Conservation (phyloP, 2,888 invertebrate genomes). For the Stenodera caucasica region DNA sequence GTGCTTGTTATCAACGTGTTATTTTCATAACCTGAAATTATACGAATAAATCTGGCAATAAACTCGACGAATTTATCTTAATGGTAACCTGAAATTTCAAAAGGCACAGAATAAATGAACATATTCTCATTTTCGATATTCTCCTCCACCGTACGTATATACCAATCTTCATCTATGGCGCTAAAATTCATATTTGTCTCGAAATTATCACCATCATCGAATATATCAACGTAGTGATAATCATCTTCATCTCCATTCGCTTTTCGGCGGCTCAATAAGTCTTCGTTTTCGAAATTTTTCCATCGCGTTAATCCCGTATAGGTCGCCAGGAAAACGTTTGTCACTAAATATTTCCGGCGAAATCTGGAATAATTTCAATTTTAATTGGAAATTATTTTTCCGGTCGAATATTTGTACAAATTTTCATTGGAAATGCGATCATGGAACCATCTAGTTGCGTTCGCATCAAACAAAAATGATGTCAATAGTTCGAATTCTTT, state of each 20-base stretch:
- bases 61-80: too few species aligned
- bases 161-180: constrained; percentile 87
- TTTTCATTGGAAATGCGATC: constrained; percentile 33
- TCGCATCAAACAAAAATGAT: constrained; percentile 46
- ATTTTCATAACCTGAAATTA: constrained; percentile 47
- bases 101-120: constrained; percentile 79
- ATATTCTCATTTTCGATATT: constrained; percentile 74
- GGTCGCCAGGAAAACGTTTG: constrained; percentile 78
- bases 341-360: constrained; percentile 36
- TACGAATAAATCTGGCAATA: too few species aligned
- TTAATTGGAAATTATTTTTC: not conserved
- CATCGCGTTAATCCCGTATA: constrained; percentile 87
- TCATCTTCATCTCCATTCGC: constrained; percentile 34
- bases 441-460: constrained; percentile 47
- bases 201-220: constrained; percentile 60
- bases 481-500: constrained; percentile 21
- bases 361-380: constrained; percentile 18
- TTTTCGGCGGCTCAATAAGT: constrained; percentile 15
- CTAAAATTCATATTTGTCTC: constrained; percentile 60
- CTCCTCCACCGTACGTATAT: constrained; percentile 80
- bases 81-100: constrained; percentile 61
- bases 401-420: too few species aligned
- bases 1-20: constrained; percentile 79
- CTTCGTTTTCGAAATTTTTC: constrained; percentile 57
- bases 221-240: constrained; percentile 56